Conservation (phyloP, 2,888 invertebrate genomes). For the Flabesymbios commensalis region DNA sequence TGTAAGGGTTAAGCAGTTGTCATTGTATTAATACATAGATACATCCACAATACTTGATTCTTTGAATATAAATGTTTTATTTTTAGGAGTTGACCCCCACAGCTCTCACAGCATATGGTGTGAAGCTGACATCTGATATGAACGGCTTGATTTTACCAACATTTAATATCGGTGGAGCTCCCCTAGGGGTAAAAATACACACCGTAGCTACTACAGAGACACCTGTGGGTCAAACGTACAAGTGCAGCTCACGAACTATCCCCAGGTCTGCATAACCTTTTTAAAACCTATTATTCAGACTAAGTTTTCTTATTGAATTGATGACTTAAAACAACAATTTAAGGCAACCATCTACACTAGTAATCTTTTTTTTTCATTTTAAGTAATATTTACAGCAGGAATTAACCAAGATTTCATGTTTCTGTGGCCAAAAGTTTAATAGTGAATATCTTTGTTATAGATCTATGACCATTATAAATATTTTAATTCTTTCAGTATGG, state of each 20-base stretch:
- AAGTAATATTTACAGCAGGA: too few species aligned
- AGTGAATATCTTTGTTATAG: neutral
- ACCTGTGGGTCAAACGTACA: constrained; percentile 23
- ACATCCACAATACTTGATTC: neutral
- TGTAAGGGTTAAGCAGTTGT: too few species aligned
- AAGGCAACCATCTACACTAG: too few species aligned
- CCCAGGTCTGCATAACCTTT: constrained; percentile 16
- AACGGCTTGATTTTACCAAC: constrained; percentile 35
- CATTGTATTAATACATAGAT: neutral
- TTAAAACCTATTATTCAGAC: too few species aligned
- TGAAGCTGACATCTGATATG: constrained; percentile 30
- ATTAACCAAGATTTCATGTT: too few species aligned
- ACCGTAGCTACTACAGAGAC: constrained; percentile 26
- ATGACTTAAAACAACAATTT: too few species aligned
- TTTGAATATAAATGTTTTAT: neutral
- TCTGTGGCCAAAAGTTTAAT: neutral
- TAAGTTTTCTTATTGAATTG: too few species aligned
- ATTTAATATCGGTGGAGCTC: constrained; percentile 9
- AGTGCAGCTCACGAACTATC: constrained; percentile 8
- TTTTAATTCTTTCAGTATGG: too few species aligned
- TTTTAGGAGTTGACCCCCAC: constrained; percentile 18
- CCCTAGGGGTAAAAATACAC: constrained; percentile 32
- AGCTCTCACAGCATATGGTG: constrained; percentile 36
- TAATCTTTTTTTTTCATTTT: neutral
- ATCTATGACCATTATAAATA: too few species aligned